phyloP scores from a whole-genome alignment of 2,797 vertebrate species.

The Danio albolineatus region DNA sequence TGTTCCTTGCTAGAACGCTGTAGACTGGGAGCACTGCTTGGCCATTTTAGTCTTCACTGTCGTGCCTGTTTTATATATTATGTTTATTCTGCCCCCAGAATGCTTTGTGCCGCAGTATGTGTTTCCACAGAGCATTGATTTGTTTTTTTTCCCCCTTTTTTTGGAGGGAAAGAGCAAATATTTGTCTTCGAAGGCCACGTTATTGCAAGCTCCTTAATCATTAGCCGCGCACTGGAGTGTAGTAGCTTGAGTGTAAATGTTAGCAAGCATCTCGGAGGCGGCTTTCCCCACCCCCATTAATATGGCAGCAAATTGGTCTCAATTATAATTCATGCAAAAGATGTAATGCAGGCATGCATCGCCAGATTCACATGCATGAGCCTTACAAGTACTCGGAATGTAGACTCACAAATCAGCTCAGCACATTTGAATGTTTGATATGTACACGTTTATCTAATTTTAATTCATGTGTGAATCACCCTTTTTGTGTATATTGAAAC shows the following conservation, averaged over 20 bases:
- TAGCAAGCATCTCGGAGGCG: neutral
- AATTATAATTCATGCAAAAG: too few species aligned
- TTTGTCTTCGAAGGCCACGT: constrained; percentile 20
- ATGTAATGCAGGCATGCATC: too few species aligned
- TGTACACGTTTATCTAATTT: too few species aligned
- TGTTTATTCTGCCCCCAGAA: neutral
- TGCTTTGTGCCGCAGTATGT: neutral
- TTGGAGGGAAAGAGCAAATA: constrained; percentile 23
- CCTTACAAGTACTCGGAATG: too few species aligned
- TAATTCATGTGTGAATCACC: too few species aligned
- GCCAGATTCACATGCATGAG: too few species aligned
- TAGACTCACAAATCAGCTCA: too few species aligned
- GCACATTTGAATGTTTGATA: too few species aligned
- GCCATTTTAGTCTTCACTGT: neutral
- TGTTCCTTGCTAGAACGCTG: constrained; percentile 42
- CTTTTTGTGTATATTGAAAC: too few species aligned
- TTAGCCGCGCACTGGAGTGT: neutral
- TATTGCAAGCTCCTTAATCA: neutral
- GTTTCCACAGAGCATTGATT: constrained; percentile 20
- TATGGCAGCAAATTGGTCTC: too few species aligned
- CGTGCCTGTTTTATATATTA: neutral
- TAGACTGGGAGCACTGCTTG: constrained; percentile 10
- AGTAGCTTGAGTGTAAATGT: neutral
- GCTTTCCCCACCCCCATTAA: constrained; percentile 29
- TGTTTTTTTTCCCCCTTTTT: neutral